Conservation (phyloP, 1,140 invertebrate species). For the Marisa cornuarietis region DNA sequence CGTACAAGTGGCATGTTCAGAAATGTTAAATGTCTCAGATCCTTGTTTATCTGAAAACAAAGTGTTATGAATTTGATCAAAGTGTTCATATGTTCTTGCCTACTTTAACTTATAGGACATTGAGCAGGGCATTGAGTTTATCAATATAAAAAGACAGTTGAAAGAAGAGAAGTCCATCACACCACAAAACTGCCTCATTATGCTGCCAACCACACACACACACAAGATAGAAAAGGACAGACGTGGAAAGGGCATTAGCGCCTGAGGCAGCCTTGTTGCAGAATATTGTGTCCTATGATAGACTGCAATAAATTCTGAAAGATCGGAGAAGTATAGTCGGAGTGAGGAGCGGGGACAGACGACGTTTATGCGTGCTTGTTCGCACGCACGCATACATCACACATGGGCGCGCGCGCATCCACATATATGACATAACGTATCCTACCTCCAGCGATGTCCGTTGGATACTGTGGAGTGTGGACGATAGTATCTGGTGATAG, state of each 20-base stretch:
- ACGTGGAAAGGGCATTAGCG: too few relatives aligned
- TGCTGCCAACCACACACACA: too few relatives aligned
- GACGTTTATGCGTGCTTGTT: neutral
- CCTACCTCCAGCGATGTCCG: neutral
- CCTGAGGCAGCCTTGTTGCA: too few relatives aligned
- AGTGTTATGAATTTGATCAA: neutral
- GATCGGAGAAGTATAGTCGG: neutral
- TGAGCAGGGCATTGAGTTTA: too few relatives aligned
- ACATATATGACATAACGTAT: neutral
- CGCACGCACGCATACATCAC: constrained; percentile 1
- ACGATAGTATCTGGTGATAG: neutral
- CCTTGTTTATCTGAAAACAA: neutral
- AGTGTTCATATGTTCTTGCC: neutral
- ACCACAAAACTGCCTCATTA: too few relatives aligned
- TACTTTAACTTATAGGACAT: too few relatives aligned
- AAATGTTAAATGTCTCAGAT: neutral
- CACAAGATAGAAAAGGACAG: too few relatives aligned
- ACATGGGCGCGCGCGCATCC: neutral
- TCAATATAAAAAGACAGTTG: too few relatives aligned
- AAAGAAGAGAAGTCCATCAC: too few relatives aligned
- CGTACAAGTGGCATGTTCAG: constrained; percentile 1
- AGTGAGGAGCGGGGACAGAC: neutral
- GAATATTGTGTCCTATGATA: too few relatives aligned
- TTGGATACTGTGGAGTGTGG: neutral
- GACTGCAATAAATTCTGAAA: too few relatives aligned